Evolutionary conservation across 92 coral and sea anemone species (phyloP), one percentile per base, ranked within the genome.

Genomic region (Muricea muricata): DNA sequence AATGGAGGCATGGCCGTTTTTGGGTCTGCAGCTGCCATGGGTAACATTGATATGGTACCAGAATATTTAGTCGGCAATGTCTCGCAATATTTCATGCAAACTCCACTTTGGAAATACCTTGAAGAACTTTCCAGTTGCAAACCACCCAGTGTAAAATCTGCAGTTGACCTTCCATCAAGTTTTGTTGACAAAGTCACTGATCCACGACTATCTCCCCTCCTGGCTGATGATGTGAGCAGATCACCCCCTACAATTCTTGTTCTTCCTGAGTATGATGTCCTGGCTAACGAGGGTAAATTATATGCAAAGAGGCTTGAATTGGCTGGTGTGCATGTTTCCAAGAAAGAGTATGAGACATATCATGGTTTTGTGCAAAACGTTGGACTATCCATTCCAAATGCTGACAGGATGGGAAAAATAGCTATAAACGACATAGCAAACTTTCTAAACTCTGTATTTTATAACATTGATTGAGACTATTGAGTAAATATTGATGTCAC

Each of bases 241-340:
- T 84, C 89, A 39, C 99, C 99, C 0, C 87, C 85, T 10, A 93
- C 99, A 12, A 85, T 93, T 72, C 14, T 96, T 20, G 58, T 89
- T 9, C 86, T 93, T 9, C 93, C 99, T 0, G 92, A 96, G 23
- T 88, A 84, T 84, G 99, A 96, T 52, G 93, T 94, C 24, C 84
- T 92, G 10, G 91, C 89, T 80, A 97, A 93, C 52, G 99, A 96
- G 74, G 97, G 91, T 6, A 72, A 87, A 46, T 74, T 93, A 61
- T 96, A 88, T 81, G 95, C 90, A 31, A 83, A 92, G 41, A 85
- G 98, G 25, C 73, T 96, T 7, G 78, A 30, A 25, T 56, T 45
- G 40, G 92, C 94, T 56, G 88, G 93, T 10, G 82, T 96, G 18
- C 60, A 61, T 0, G 93, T 93, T 58, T 83, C 86, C 14, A 87